Conservation (phyloP, 2,888 invertebrate species). For the Phengaris arion region DNA sequence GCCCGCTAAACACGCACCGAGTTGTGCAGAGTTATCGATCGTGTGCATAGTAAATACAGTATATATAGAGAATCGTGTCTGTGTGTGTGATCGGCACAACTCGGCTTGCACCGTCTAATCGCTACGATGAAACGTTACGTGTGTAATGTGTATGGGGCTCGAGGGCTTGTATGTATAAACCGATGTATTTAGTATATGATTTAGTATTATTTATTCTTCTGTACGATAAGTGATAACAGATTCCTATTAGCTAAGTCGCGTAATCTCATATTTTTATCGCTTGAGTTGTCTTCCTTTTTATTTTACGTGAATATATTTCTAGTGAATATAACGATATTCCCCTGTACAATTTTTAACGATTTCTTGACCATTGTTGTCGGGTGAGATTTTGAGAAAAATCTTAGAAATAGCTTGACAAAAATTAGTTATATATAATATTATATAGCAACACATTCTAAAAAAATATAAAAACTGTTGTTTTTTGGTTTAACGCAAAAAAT, state of each 20-base stretch:
- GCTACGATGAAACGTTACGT: too few species aligned
- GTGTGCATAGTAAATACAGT: too few species aligned
- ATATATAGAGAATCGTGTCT: too few species aligned
- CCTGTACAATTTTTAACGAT: not conserved
- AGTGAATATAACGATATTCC: not conserved
- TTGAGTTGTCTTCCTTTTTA: not conserved
- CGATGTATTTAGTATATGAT: not conserved
- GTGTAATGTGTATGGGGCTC: too few species aligned
- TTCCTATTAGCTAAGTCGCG: slow-evolving; percentile 13
- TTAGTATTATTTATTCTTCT: not conserved
- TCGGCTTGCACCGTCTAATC: too few species aligned
- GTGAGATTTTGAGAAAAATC: not conserved
- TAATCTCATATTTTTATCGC: slow-evolving; percentile 5
- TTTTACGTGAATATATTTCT: not conserved
- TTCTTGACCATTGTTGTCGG: not conserved
- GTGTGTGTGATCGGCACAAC: too few species aligned
- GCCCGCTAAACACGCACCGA: too few species aligned
- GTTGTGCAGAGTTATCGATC: too few species aligned
- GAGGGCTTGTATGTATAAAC: not conserved
- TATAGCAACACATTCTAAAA: too few species aligned
- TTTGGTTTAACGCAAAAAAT: too few species aligned
- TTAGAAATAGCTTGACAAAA: not conserved
- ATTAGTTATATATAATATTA: not conserved
- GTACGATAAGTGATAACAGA: not conserved
- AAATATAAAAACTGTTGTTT: too few species aligned